Evolutionary conservation across 1,140 invertebrate genomes (phyloP), one percentile per base, ranked within the genome.

Genomic region (Heliconius himera): DNA sequence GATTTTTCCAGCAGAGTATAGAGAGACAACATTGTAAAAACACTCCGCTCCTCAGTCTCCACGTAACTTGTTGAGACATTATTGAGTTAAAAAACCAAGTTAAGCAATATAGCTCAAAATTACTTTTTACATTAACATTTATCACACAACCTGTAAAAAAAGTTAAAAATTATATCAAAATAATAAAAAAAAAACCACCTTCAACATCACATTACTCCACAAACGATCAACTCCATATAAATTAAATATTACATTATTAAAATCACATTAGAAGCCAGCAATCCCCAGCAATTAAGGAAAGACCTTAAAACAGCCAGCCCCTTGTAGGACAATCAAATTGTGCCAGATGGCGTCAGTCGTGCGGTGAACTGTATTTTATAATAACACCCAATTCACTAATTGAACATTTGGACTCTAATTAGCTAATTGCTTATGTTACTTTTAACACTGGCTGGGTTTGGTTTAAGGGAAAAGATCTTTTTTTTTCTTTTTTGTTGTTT

Each of bases 331-430:
- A 66, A 66, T 66, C 60, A 66, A 66, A 66, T 66, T 76, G 60
- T 76, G 79, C 88, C 90, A 91, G 89, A 91, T 91, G 90, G 81
- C 88, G 70, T 70, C 74, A 72, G 73, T 77, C 76, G 78, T 79
- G 80, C 78, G 84, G 85, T 84, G 86, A 87, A 84, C 81, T 79
- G 72, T 85, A 87, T 88, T 88, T 87, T 85, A 90, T 88, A 89
- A 86, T 89, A 84, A 90, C 88, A 89, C 84, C 86, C 86, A 89
- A 89, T 91, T 83, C 83, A 76, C 84, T 89, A 90, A 91, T 89
- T 88, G 86, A 83, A 79, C 56, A 72, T 83, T 82, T 80, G 79
- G 80, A 77, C 84, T 83, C 77, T 89, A 90, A 90, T 91, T 84
- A 90, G 85, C 82, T 87, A 89, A 90, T 91, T 89, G 85, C 84